These are phyloP conservation scores for Lethrus apterus DNA, from an alignment of 1,140 invertebrate species.

Conservation along the genomic window DNA sequence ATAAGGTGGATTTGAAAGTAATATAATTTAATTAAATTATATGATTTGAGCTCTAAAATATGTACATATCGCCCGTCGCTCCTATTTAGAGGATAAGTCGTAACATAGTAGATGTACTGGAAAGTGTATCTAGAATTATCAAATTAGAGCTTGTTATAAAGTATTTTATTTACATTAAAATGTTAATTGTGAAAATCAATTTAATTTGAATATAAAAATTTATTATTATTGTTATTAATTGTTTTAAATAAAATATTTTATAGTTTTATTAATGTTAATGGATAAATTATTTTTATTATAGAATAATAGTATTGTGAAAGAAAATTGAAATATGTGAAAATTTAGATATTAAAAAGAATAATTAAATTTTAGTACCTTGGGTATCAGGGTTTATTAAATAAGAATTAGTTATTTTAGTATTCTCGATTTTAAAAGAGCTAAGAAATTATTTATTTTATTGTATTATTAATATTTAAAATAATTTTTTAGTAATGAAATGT, in stretches of 20 bases:
- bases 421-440: constrained; percentile 51
- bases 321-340: constrained; percentile 28
- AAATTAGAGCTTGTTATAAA: constrained; percentile 48
- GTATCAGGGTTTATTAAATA: constrained; percentile 56
- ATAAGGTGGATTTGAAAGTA: constrained; percentile 51
- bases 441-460: constrained; percentile 45
- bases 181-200: constrained; percentile 43
- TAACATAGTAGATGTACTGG: constrained; percentile 65
- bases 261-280: constrained; percentile 42
- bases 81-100: constrained; percentile 59
- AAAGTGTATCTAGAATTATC: constrained; percentile 52
- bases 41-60: constrained; percentile 45
- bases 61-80: constrained; percentile 64
- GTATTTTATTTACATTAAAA: constrained; percentile 52
- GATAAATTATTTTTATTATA: constrained; percentile 44
- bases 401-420: constrained; percentile 40
- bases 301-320: constrained; percentile 43
- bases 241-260: constrained; percentile 36
- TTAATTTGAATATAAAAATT: constrained; percentile 40
- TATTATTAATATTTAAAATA: constrained; percentile 50
- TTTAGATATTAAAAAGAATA: constrained; percentile 41
- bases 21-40: constrained; percentile 39
- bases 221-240: constrained; percentile 32
- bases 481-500: constrained; percentile 52
- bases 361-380: constrained; percentile 55